These are phyloP conservation scores for Hydrolagus colliei DNA, from an alignment of 2,797 vertebrate species.

Conservation along the genomic window DNA sequence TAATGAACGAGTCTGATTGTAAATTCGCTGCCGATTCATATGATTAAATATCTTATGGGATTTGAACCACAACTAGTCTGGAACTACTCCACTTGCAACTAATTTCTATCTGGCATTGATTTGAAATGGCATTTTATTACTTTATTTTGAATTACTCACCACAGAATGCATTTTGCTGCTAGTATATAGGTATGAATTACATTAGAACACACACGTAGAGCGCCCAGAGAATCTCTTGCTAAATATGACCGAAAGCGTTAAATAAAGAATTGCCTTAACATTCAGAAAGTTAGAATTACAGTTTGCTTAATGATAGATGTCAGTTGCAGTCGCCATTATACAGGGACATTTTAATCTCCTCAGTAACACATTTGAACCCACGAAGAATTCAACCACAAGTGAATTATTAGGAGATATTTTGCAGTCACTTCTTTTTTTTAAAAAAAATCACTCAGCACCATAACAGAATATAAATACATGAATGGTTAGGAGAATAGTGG, in stretches of 20 bases:
- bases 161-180: slow-evolving; percentile 17
- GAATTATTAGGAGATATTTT: background rate
- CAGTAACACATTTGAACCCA: background rate
- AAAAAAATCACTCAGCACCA: slow-evolving; percentile 16
- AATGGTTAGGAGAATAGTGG: background rate
- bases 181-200: background rate
- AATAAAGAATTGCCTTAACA: slow-evolving; percentile 15
- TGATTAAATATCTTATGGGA: background rate
- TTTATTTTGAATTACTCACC: slow-evolving; percentile 17
- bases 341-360: background rate
- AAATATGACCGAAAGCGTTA: slow-evolving; percentile 20
- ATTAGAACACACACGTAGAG: background rate
- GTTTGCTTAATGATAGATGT: slow-evolving; percentile 18
- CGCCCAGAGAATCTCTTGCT: background rate
- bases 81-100: background rate
- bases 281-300: slow-evolving; percentile 2
- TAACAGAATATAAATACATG: background rate
- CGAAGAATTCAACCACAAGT: background rate
- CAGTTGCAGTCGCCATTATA: slow-evolving; percentile 20
- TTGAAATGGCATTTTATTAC: background rate
- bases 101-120: slow-evolving; percentile 10
- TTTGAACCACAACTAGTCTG: background rate
- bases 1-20: slow-evolving; percentile 11
- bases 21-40: slow-evolving; percentile 25
- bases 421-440: background rate